A percentile compares a stretch with the other conserved stretches of the same genome.
These are phyloP conservation scores for Gymnoscopelus microlampas DNA, from an alignment of 2,797 vertebrate genomes.

Conservation along the genomic window DNA sequence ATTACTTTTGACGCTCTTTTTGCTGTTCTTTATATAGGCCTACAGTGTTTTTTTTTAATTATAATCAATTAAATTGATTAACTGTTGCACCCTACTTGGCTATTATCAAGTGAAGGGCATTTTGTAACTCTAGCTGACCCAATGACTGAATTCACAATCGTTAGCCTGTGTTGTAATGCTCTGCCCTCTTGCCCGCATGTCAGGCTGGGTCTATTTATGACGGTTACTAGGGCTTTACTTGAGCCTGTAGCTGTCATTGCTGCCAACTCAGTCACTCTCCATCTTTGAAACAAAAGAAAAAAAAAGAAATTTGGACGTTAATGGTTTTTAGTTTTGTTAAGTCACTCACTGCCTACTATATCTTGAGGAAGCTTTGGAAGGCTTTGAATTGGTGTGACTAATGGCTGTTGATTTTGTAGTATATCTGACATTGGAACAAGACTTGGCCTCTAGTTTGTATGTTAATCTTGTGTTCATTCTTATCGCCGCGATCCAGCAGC, in stretches of 20 bases:
- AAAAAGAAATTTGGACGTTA: neutral
- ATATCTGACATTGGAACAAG: neutral
- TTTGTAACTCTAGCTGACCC: neutral
- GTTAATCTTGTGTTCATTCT: too few species aligned
- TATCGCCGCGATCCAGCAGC: too few species aligned
- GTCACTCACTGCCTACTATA: neutral
- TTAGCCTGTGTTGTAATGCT: neutral
- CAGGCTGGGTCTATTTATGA: neutral
- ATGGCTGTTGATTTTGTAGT: neutral
- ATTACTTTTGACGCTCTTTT: too few species aligned
- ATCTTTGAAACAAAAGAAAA: neutral
- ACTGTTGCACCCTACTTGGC: too few species aligned
- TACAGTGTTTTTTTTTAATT: too few species aligned
- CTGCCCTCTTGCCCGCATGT: neutral
- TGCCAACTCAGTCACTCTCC: neutral
- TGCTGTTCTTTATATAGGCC: too few species aligned
- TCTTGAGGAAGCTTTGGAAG: neutral
- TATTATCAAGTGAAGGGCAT: neutral
- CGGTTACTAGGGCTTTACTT: neutral
- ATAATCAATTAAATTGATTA: too few species aligned
- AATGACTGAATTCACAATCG: conserved; percentile 2
- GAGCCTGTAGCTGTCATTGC: neutral
- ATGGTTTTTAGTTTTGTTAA: neutral
- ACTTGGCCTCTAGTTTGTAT: neutral
- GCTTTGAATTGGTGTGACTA: conserved; percentile 2